Base-by-base conservation (phyloP, 2,113 vertebrate species). In the Steatornis caripensis region DNA sequence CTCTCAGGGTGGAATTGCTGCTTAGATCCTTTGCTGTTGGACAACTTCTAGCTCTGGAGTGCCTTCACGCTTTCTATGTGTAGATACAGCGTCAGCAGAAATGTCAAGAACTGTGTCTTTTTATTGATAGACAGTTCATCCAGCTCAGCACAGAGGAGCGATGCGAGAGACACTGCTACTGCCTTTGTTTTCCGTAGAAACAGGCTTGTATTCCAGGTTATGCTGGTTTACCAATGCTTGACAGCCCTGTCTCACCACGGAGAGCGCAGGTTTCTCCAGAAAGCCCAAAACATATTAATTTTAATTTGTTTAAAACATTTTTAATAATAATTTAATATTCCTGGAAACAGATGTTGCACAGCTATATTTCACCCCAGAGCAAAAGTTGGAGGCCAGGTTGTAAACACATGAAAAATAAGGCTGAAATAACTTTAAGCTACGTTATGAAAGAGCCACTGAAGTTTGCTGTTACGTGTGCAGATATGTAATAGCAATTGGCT, bases 391-490 rank as follows among this genome's bases (percentile, higher is more conserved):
- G 77, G 58, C 54, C 69, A 77, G 49, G 65, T 69, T 91, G 61
- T 83, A 92, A 97, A 93, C 66, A 89, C n/a, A 11, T 90, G 46
- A 92, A 93, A 74, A 92, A 69, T n/a, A 89, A 91, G 23, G 48
- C 65, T 92, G 87, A 69, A 93, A 57, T 72, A 84, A 78, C 43
- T 71, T 80, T 22, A 78, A 64, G 46, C 54, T 43, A 1, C 29
- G 22, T 64, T 89, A 36, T 48, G 23, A 88, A 93, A 85, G 69
- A 87, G 54, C 57, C 48, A 12, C 76, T 82, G 76, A 76, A 82
- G 45, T 78, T 75, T 89, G 60, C 86, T 66, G 55, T 34, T 89
- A 13, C 1, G 3, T 51, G 51, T 34, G 45, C 48, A 87, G 91
- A 32, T 92, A 30, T 1, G 12, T 48, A 53, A 72, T 9, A 77